These are phyloP conservation scores for Amblyornis subalaris DNA, from an alignment of 2,113 vertebrate species.

Conservation along the genomic window DNA sequence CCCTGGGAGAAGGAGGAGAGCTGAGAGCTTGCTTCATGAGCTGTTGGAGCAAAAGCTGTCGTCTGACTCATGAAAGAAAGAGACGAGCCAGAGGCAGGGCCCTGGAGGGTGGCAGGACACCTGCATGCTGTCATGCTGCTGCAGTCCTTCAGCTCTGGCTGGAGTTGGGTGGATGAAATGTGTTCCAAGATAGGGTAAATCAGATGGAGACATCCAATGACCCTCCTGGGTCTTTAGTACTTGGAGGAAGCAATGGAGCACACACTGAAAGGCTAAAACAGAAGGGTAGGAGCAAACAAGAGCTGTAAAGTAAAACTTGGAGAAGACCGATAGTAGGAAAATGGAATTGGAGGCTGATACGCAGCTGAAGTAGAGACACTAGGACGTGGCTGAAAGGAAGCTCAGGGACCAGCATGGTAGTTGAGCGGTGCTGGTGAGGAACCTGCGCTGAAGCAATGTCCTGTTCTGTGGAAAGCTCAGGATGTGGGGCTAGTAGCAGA, in stretches of 20 bases:
- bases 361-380: background rate
- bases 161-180: background rate
- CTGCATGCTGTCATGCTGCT: fast-evolving
- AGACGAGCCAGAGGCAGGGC: background rate
- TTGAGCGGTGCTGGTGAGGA: background rate
- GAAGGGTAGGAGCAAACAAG: background rate
- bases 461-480: background rate
- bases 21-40: background rate
- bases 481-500: background rate
- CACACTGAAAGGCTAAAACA: background rate
- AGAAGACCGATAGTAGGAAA: background rate
- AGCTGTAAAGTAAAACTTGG: background rate
- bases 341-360: background rate
- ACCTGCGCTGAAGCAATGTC: background rate
- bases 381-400: background rate
- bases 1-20: background rate
- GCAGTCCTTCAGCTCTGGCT: background rate
- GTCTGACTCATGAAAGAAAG: background rate
- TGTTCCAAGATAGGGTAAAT: background rate
- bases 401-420: background rate
- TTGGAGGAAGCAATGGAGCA: background rate
- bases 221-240: background rate
- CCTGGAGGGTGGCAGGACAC: background rate
- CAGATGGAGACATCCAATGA: background rate
- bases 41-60: background rate